Conservation (phyloP, 2,797 vertebrate species). For the Falco rusticolus region DNA sequence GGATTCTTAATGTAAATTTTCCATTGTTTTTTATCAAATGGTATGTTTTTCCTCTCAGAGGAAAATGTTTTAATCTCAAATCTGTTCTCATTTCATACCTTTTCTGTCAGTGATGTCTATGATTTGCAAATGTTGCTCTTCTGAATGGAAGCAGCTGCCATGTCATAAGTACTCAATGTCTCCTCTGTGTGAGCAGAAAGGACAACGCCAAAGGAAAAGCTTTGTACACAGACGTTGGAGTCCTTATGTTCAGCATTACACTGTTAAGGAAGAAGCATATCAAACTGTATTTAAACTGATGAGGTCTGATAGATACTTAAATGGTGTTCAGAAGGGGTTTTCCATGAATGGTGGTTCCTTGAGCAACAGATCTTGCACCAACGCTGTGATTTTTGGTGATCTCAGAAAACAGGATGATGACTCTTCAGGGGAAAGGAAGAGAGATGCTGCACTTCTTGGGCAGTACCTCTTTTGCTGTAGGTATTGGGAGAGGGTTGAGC, state of each 20-base stretch:
- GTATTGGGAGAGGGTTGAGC: neutral
- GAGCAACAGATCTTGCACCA: neutral
- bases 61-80: neutral
- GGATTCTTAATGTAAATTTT: neutral
- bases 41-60: neutral
- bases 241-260: slow-evolving; percentile 41
- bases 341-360: neutral
- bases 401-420: neutral
- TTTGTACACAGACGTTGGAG: neutral
- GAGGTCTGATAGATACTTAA: neutral
- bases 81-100: slow-evolving; percentile 14
- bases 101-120: neutral
- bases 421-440: neutral
- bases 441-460: neutral
- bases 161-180: slow-evolving; percentile 5
- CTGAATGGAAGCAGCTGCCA: slow-evolving; percentile 61
- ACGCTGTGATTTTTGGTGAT: neutral
- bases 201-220: neutral
- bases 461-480: neutral
- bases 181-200: neutral
- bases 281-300: slow-evolving; percentile 31
- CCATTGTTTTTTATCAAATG: neutral
- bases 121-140: neutral
- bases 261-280: neutral
- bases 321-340: neutral